Evolutionary conservation across 2,113 vertebrate species (phyloP).

Genomic region (Hippocampus mohnikei): DNA sequence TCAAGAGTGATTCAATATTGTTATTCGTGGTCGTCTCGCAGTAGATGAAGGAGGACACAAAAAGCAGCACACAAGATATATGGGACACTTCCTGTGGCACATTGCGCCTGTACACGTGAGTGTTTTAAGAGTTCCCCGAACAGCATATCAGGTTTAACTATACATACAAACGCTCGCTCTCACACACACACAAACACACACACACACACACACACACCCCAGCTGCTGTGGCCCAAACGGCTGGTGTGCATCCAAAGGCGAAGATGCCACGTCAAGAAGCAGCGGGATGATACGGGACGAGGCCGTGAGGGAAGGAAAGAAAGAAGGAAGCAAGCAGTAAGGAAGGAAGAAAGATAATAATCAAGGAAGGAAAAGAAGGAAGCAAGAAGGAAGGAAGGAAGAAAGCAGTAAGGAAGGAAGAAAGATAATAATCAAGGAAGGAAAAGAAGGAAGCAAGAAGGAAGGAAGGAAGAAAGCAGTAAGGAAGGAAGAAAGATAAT

Average conservation of each 20-base stretch:
- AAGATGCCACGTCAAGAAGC: neutral
- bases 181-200: neutral
- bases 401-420: too few relatives aligned
- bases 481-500: too few relatives aligned
- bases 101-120: constrained; percentile 35
- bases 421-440: too few relatives aligned
- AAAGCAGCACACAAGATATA: constrained; percentile 10
- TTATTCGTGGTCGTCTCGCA: too few relatives aligned
- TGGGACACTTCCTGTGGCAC: constrained; percentile 46
- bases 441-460: too few relatives aligned
- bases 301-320: too few relatives aligned
- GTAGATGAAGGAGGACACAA: neutral
- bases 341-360: too few relatives aligned
- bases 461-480: too few relatives aligned
- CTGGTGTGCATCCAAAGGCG: neutral
- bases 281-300: neutral
- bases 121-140: constrained; percentile 31
- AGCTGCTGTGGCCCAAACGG: constrained; percentile 38
- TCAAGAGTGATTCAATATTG: too few relatives aligned
- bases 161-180: neutral
- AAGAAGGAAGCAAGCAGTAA: neutral
- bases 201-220: constrained; percentile 20
- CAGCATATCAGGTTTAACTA: constrained; percentile 36
- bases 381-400: too few relatives aligned
- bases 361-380: too few relatives aligned